Base-by-base conservation (phyloP, 2,888 invertebrate genomes). In the Drosophila formosana region DNA sequence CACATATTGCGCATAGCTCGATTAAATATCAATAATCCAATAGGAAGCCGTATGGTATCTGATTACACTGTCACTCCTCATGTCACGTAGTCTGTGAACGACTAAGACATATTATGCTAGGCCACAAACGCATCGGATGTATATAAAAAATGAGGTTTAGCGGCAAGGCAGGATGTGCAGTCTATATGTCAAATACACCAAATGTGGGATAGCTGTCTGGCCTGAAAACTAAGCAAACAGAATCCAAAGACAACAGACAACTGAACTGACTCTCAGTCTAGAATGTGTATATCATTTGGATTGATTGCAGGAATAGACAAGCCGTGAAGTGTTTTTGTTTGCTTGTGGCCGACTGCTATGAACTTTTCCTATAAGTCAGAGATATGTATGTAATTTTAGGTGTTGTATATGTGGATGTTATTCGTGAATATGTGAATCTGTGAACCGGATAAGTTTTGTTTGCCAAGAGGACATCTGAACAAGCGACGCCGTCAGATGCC, bases 281-380 rank as follows among this genome's bases (percentile, higher is more conserved):
- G 64, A 88, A 88, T 88, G 83, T 83, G 87, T 85, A 86, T 83
- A 85, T 88, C 84, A 85, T 85, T 88, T 83, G 88, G 87, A 85
- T 85, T 85, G 84, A 85, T 88, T 85, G 89, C 75, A 60, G 46
- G 71, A 63, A 56, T 62, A 67, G 52, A 65, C 66, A 61, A 65
- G 70, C 67, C 67, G 51, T 41, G 72, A 49, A 58, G 66, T 61
- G 60, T 67, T 70, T 79, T 84, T 81, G 82, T 85, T 85, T 84
- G 82, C 72, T 74, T 79, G 76, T 55, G 73, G 65, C 65, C 56
- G 52, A 63, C 57, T 58, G 37, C 25, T 41, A 23, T 30, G 11
- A 45, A 32, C 7, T 39, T 58, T 30, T 30, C n/a, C 52, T 51
- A 4, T 23, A 7, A 26, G 28, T 2, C 30, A 18, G 3, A 25